A percentile compares a stretch with the other conserved stretches of the same genome.
These are phyloP conservation scores for Cyprinodon diabolis DNA, from an alignment of 2,797 vertebrate genomes.

Conservation along the genomic window DNA sequence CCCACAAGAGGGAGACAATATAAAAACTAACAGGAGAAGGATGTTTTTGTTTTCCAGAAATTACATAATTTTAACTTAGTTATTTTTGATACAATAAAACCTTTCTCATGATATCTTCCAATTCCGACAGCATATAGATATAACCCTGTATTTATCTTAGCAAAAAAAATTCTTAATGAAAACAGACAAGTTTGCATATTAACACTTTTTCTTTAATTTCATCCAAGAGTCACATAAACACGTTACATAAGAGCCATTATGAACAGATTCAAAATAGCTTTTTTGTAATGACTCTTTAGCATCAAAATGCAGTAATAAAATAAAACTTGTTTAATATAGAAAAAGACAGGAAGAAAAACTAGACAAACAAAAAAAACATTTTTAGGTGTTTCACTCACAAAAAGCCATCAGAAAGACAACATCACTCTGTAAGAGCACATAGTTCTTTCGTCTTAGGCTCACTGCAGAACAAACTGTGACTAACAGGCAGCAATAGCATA, in stretches of 20 bases:
- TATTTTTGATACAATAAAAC: background rate
- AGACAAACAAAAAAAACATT: slow-evolving; percentile 57
- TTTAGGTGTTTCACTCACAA: slow-evolving; percentile 45
- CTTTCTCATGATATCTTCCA: background rate
- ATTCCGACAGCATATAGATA: background rate
- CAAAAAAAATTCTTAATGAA: background rate
- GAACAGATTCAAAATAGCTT: slow-evolving; percentile 79
- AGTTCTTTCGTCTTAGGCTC: slow-evolving; percentile 82
- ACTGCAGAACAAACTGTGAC: slow-evolving; percentile 47
- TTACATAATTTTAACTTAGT: background rate
- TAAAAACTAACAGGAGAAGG: background rate
- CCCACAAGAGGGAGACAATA: slow-evolving; percentile 8
- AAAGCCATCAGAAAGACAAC: slow-evolving; percentile 81
- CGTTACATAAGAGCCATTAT: slow-evolving; percentile 83
- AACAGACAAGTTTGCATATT: slow-evolving; percentile 22
- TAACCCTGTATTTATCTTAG: background rate
- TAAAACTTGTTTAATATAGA: slow-evolving; percentile 70
- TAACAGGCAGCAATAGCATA: slow-evolving; percentile 73
- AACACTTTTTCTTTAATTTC: slow-evolving; percentile 71
- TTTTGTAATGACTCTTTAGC: slow-evolving; percentile 78
- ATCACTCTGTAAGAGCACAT: slow-evolving; percentile 67
- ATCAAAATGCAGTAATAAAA: slow-evolving; percentile 80
- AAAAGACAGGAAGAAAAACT: slow-evolving; percentile 60
- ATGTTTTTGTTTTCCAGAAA: background rate
- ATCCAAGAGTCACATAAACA: slow-evolving; percentile 83